Evolutionary conservation across 2,888 invertebrate genomes (phyloP), one percentile per base, ranked within the genome.

Genomic region (Drosophila birchii): DNA sequence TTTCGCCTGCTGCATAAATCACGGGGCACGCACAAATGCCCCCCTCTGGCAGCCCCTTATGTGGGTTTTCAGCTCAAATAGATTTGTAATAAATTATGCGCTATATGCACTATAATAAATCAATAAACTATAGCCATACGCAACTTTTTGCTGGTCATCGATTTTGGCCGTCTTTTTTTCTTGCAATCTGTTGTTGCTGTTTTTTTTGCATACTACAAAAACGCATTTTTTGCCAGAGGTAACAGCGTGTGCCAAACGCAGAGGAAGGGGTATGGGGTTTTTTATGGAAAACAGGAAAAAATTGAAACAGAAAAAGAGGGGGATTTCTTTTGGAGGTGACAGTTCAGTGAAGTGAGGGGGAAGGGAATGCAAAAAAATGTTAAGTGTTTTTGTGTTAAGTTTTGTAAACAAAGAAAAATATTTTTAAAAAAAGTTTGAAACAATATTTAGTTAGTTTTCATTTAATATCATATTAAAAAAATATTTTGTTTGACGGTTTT

Each of bases 21-120:
- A 78, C 63, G 47, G 38, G 62, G 18, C 60, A 76, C 76, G 70
- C 73, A 76, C 59, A 68, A 61, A 68, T 12, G 14, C 18, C 32
- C 29, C 32, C 20, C 20, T n/a, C 26, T 34, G 18, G 20, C n/a
- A 39, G 23, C 43, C 45, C 26, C 51, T 32, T 29, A 16, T 53
- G 54, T 66, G 38, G 44, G 44, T 12, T 23, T 32, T 44, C 49
- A 41, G 47, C 60, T 67, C 59, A 78, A 86, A 86, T 84, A 87
- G 84, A 84, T 88, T 84, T 86, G 84, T 84, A 83, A 84, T 84
- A 84, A 84, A 84, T 84, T 86, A 80, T 84, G 77, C 87, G 70
- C 64, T 75, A 61, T 60, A 34, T 63, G 64, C 72, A 57, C 36
- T 32, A 67, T 62, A 84, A 84, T 84, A 84, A 84, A 84, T 84